Evolutionary conservation across 2,888 invertebrate genomes (phyloP).

Genomic region (Sarcophaga rosellei): DNA sequence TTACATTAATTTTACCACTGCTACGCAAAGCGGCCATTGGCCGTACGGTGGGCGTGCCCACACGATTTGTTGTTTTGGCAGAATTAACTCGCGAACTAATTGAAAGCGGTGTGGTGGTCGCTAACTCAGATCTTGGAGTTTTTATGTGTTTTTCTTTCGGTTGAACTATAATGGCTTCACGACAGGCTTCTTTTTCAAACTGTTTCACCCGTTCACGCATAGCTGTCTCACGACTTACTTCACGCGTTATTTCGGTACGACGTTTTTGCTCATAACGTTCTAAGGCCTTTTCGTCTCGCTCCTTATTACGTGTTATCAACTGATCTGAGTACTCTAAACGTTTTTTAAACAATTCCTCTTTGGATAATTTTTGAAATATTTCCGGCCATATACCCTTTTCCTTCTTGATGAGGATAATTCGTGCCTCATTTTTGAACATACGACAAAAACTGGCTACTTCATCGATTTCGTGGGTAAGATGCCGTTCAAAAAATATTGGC

Average conservation of each 20-base stretch:
- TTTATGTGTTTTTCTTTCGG: constrained; percentile 75
- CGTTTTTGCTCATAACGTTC: constrained; percentile 78
- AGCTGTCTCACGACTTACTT: constrained; percentile 77
- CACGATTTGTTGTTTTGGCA: constrained; percentile 62
- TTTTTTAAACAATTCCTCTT: constrained; percentile 76
- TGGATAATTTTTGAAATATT: constrained; percentile 77
- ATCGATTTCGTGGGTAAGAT: constrained; percentile 78
- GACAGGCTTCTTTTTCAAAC: constrained; percentile 75
- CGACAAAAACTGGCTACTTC: constrained; percentile 79
- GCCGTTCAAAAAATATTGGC: constrained; percentile 80
- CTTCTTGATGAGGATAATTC: constrained; percentile 78
- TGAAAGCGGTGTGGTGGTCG: neutral
- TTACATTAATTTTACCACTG: constrained; percentile 76
- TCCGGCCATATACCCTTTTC: constrained; percentile 78
- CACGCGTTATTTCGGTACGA: constrained; percentile 77
- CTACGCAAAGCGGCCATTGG: constrained; percentile 74
- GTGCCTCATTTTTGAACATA: constrained; percentile 79
- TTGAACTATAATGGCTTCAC: constrained; percentile 75
- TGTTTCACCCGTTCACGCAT: constrained; percentile 78
- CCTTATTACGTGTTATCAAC: constrained; percentile 77
- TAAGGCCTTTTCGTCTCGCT: constrained; percentile 76
- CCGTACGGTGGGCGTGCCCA: constrained; percentile 73
- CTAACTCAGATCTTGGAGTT: constrained; percentile 14
- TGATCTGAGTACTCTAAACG: constrained; percentile 78
- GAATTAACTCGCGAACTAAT: constrained; percentile 6